Conservation (phyloP, 2,113 vertebrate species). For the Eclectus roratus region DNA sequence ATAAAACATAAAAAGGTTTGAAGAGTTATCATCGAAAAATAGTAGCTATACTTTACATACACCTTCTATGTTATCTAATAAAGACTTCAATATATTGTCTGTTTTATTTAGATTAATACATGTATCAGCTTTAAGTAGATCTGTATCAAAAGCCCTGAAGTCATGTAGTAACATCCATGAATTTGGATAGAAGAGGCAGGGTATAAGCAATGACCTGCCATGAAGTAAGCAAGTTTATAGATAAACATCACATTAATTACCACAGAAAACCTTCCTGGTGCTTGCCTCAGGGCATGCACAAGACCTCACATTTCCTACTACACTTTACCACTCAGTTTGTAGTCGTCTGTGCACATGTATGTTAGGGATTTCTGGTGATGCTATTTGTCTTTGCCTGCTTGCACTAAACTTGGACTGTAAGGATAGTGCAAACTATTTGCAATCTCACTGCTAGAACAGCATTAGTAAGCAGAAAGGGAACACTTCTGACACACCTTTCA, state of each 20-base stretch:
- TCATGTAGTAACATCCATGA: neutral
- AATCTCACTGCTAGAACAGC: neutral
- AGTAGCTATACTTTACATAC: neutral
- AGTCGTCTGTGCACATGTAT: fast-evolving
- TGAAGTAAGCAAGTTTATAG: neutral
- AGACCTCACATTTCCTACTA: neutral
- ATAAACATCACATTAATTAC: neutral
- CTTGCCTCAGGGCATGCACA: fast-evolving
- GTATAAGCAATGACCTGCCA: neutral
- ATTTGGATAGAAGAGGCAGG: neutral
- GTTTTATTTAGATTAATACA: neutral
- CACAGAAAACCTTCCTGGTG: neutral
- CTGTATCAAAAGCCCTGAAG: neutral
- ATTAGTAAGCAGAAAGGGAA: neutral
- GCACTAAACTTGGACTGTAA: neutral
- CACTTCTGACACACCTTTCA: neutral
- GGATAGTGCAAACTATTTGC: neutral
- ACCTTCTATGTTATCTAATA: neutral
- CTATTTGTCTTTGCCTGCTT: neutral
- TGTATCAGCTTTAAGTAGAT: neutral
- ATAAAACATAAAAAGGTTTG: neutral
- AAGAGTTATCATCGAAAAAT: neutral
- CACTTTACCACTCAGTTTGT: neutral
- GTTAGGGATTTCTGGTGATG: neutral
- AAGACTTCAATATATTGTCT: neutral